Percentiles rank a stretch among this genome's conserved stretches.
Conservation (phyloP, 2,888 invertebrate species). For the Synergus gifuensis region DNA sequence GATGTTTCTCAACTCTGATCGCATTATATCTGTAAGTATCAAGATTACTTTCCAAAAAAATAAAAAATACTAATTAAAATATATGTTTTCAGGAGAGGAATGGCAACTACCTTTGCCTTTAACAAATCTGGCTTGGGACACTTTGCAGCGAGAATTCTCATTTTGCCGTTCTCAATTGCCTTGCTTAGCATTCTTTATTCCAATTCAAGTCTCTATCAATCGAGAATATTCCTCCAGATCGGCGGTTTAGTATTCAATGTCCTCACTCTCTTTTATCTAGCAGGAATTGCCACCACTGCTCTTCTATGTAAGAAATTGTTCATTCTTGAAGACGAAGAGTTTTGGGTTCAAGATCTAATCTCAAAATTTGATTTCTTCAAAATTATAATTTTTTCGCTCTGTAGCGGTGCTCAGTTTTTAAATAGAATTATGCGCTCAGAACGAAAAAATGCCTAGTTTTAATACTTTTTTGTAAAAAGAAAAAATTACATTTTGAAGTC, state of each 20-base stretch:
- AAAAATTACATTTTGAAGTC: too few species aligned
- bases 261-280: slow-evolving; percentile 88
- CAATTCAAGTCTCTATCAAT: slow-evolving; percentile 71
- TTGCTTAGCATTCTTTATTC: slow-evolving; percentile 72
- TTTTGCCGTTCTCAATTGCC: slow-evolving; percentile 83
- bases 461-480: too few species aligned
- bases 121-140: slow-evolving; percentile 87
- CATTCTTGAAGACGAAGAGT: too few species aligned
- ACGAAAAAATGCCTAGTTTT: too few species aligned
- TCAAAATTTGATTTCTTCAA: neutral
- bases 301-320: slow-evolving; percentile 68
- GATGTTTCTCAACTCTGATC: slow-evolving; percentile 73
- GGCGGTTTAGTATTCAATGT: slow-evolving; percentile 82
- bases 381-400: too few species aligned
- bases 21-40: slow-evolving; percentile 71
- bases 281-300: slow-evolving; percentile 74
- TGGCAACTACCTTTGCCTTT: slow-evolving; percentile 89
- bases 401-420: too few species aligned
- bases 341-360: slow-evolving; percentile 34
- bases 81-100: slow-evolving; percentile 82
- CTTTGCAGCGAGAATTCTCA: slow-evolving; percentile 86
- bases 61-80: neutral
- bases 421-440: too few species aligned
- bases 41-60: neutral
- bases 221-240: slow-evolving; percentile 73